A percentile compares a stretch with the other conserved stretches of the same genome.
These are phyloP conservation scores for Puma concolor DNA, from an alignment of 2,113 vertebrate genomes.

Conservation along the genomic window DNA sequence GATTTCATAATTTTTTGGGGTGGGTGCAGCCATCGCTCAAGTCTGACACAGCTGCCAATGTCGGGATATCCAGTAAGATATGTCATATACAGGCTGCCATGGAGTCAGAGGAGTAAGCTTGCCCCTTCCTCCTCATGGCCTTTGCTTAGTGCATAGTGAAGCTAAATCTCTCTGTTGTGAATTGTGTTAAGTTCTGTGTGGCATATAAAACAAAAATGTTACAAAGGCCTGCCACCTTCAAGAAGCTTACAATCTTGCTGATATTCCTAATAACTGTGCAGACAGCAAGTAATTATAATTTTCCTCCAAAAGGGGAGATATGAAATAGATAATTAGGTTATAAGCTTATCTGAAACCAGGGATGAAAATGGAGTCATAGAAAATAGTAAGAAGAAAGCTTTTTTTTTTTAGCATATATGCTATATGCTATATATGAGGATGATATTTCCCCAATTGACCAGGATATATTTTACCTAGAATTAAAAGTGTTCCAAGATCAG, in stretches of 20 bases:
- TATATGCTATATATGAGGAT: background rate
- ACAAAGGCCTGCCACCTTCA: background rate
- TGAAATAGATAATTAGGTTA: background rate
- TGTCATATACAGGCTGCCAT: no score
- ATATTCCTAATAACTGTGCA: background rate
- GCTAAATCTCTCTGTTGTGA: background rate
- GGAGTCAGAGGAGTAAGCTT: fast-evolving
- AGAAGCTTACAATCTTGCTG: background rate
- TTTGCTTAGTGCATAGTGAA: background rate
- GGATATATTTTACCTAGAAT: background rate
- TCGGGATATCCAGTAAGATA: background rate
- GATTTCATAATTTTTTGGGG: background rate
- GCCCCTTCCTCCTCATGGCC: background rate
- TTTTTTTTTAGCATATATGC: background rate
- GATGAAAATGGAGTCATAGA: background rate
- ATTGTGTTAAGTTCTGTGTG: background rate
- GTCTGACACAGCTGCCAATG: constrained; percentile 44
- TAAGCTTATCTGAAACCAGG: no score
- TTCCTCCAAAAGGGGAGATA: background rate
- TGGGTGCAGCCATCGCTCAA: constrained; percentile 29
- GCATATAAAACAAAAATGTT: background rate
- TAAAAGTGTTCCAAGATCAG: background rate
- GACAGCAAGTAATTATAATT: background rate
- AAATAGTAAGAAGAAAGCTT: background rate
- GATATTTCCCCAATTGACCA: background rate